Percentiles rank a stretch among this genome's conserved stretches.
phyloP scores from a whole-genome alignment of 1,140 invertebrate species.

The Drosophila busckii region DNA sequence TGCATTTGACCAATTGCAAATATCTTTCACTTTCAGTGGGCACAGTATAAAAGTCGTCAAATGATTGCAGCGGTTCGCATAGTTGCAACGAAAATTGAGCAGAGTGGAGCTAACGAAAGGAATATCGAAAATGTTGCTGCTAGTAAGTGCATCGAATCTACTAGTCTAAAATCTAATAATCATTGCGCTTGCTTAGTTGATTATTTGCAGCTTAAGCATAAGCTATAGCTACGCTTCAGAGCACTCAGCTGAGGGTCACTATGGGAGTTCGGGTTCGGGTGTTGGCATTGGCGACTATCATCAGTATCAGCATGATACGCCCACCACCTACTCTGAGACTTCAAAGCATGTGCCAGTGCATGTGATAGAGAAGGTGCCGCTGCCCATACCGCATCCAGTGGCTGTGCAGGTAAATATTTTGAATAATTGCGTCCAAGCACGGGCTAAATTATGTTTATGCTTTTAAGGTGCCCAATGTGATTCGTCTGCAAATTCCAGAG shows the following conservation, averaged over 20 bases:
- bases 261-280: conserved; percentile 25
- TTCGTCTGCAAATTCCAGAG: conserved; percentile 87
- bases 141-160: conserved; percentile 37
- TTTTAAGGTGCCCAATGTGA: conserved; percentile 83
- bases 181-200: conserved; percentile 15
- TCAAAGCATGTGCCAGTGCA: conserved; percentile 86
- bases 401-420: conserved; percentile 80
- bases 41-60: conserved; percentile 43
- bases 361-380: conserved; percentile 87
- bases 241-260: conserved; percentile 40
- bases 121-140: conserved; percentile 46
- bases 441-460: neutral
- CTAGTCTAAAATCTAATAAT: neutral
- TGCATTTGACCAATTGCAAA: conserved; percentile 51
- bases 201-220: conserved; percentile 44
- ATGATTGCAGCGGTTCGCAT: conserved; percentile 45
- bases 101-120: conserved; percentile 6
- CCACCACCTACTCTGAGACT: conserved; percentile 82
- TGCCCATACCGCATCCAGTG: conserved; percentile 87
- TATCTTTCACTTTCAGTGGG: conserved; percentile 56
- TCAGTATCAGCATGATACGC: conserved; percentile 70
- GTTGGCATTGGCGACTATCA: conserved; percentile 29
- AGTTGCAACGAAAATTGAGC: conserved; percentile 21
- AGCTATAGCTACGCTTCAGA: conserved; percentile 54
- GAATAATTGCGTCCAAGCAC: neutral